Conservation (phyloP, 2,113 vertebrate genomes). For the Pollachius pollachius region DNA sequence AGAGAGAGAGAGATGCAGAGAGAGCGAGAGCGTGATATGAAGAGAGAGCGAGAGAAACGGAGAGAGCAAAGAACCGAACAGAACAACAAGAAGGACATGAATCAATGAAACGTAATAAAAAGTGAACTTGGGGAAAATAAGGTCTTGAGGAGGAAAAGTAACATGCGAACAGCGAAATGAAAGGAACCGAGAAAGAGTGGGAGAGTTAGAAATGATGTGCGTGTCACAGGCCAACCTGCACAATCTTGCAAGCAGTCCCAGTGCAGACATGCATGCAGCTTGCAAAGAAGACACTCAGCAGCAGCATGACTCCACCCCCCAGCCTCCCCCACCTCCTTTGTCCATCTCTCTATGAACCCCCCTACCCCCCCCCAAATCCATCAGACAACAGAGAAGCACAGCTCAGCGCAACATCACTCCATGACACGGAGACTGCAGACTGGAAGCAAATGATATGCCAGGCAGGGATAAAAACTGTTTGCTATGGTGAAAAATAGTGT, state of each 20-base stretch:
- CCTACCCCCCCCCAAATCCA: not conserved
- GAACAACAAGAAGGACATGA: too few relatives aligned
- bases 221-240: constrained; percentile 50
- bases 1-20: not conserved
- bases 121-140: too few relatives aligned
- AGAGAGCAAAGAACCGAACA: not conserved
- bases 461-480: too few relatives aligned
- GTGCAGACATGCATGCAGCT: constrained; percentile 40
- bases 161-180: too few relatives aligned
- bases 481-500: too few relatives aligned
- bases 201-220: constrained; percentile 12
- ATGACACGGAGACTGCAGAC: constrained; percentile 30
- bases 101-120: too few relatives aligned
- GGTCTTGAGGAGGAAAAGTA: too few relatives aligned
- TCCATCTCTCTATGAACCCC: not conserved
- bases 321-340: not conserved
- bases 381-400: constrained; percentile 23
- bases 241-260: constrained; percentile 47
- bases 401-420: constrained; percentile 28
- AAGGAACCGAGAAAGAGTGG: not conserved
- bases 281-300: constrained; percentile 8
- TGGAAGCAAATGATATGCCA: not conserved
- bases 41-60: not conserved
- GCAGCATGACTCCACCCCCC: constrained; percentile 41
- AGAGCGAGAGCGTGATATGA: not conserved